A percentile compares a stretch with the other conserved stretches of the same genome.
phyloP scores from a whole-genome alignment of 2,797 vertebrate genomes.

The Sciaenops ocellatus region DNA sequence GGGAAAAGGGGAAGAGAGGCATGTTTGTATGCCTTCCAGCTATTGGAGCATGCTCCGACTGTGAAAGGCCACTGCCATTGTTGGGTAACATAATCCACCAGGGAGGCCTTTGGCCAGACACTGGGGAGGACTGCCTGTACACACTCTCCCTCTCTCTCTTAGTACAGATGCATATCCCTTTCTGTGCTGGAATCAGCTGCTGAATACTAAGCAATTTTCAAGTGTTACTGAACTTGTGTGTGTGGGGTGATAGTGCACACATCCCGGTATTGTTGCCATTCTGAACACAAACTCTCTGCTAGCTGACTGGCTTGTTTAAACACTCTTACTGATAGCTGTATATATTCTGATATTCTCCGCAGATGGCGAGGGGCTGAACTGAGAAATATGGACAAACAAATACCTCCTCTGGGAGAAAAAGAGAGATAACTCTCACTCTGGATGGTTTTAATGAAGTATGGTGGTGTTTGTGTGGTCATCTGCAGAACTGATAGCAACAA shows the following conservation, averaged over 20 bases:
- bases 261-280: slow-evolving; percentile 43
- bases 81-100: slow-evolving; percentile 81
- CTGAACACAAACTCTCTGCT: slow-evolving; percentile 40
- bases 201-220: slow-evolving; percentile 71
- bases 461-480: slow-evolving; percentile 50
- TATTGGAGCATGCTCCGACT: slow-evolving; percentile 74
- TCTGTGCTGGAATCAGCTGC: slow-evolving; percentile 60
- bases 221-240: slow-evolving; percentile 49
- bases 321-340: slow-evolving; percentile 36
- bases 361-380: slow-evolving; percentile 20
- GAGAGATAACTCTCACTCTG: slow-evolving; percentile 49
- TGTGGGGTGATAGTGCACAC: slow-evolving; percentile 18
- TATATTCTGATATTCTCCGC: slow-evolving; percentile 21
- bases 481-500: slow-evolving; percentile 42
- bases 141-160: slow-evolving; percentile 35
- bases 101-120: slow-evolving; percentile 76
- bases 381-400: slow-evolving; percentile 37
- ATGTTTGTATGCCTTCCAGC: slow-evolving; percentile 78
- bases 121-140: slow-evolving; percentile 59
- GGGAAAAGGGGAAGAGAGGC: slow-evolving; percentile 47
- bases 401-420: slow-evolving; percentile 38
- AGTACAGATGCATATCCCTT: slow-evolving; percentile 61
- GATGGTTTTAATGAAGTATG: slow-evolving; percentile 55
- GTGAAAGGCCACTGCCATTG: slow-evolving; percentile 78
- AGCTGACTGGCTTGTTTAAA: slow-evolving; percentile 44